Conservation (phyloP, 2,797 vertebrate species). For the Sebastes hubbsi region DNA sequence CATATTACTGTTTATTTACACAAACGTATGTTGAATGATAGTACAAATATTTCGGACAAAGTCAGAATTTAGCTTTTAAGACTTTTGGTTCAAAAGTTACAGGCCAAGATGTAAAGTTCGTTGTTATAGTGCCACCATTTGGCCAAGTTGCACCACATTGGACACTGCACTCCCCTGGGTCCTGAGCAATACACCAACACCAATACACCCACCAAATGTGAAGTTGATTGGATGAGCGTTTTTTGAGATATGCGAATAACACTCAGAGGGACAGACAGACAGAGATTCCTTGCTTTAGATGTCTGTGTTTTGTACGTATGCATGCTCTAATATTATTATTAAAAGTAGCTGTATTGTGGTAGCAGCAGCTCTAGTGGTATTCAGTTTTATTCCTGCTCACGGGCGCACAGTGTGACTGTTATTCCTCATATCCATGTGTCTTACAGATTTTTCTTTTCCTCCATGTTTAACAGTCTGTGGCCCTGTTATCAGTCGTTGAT, state of each 20-base stretch:
- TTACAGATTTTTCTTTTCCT: conserved; percentile 54
- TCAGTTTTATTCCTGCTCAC: conserved; percentile 31
- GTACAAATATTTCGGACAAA: neutral
- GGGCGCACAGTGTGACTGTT: conserved; percentile 18
- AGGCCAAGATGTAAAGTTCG: rapidly evolving
- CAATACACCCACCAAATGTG: too few species aligned
- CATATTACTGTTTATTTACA: neutral
- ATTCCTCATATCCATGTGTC: conserved; percentile 25
- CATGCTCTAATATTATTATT: conserved; percentile 5
- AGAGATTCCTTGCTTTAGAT: neutral
- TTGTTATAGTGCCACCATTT: neutral
- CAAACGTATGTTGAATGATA: neutral
- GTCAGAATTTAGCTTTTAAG: neutral
- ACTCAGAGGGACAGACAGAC: too few species aligned
- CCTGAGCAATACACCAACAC: too few species aligned
- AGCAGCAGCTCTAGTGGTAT: neutral
- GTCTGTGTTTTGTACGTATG: neutral
- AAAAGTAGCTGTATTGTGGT: conserved; percentile 11
- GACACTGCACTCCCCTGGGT: too few species aligned
- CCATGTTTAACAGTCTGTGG: conserved; percentile 57
- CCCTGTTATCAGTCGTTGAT: conserved; percentile 69
- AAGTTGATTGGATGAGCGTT: too few species aligned
- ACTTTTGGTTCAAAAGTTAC: neutral
- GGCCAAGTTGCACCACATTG: too few species aligned
- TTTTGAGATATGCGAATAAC: too few species aligned